phyloP scores from a whole-genome alignment of 2,797 vertebrate species.

The Chaetodon trifasciatus region DNA sequence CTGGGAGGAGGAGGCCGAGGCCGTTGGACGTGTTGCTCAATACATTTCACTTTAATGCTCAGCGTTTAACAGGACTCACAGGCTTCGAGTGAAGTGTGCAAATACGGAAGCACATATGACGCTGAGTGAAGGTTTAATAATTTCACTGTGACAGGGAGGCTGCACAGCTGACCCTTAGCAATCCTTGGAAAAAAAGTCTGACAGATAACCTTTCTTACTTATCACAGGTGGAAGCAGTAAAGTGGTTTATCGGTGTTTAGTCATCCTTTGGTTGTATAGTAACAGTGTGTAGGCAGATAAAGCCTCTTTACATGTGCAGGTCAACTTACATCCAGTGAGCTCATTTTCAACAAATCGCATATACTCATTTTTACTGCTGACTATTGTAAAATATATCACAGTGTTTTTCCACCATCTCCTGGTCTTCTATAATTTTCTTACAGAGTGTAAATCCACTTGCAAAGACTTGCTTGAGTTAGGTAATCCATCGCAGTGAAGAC shows the following conservation, averaged over 20 bases:
- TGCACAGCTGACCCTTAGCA: neutral
- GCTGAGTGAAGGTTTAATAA: neutral
- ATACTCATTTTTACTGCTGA: neutral
- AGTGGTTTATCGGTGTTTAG: neutral
- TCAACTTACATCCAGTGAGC: neutral
- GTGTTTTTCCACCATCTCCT: neutral
- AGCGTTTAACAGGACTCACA: slow-evolving; percentile 61
- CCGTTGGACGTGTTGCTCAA: slow-evolving; percentile 80
- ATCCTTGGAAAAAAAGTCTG: neutral
- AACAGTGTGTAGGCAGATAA: neutral
- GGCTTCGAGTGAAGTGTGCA: slow-evolving; percentile 28
- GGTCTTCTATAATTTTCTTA: neutral
- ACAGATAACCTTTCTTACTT: neutral
- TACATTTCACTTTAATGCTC: slow-evolving; percentile 69
- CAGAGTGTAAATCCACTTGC: slow-evolving; percentile 13
- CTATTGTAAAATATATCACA: neutral
- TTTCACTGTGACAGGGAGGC: too few species aligned
- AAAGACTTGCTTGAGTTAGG: slow-evolving; percentile 31
- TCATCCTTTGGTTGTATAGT: neutral
- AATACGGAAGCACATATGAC: slow-evolving; percentile 3
- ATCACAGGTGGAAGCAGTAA: neutral
- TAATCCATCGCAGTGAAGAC: slow-evolving; percentile 11
- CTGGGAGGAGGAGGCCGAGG: slow-evolving; percentile 68
- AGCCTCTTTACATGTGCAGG: neutral
- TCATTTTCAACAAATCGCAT: neutral